Evolutionary conservation across 2,113 vertebrate genomes (phyloP).

Genomic region (Apistogramma diplotaenia): DNA sequence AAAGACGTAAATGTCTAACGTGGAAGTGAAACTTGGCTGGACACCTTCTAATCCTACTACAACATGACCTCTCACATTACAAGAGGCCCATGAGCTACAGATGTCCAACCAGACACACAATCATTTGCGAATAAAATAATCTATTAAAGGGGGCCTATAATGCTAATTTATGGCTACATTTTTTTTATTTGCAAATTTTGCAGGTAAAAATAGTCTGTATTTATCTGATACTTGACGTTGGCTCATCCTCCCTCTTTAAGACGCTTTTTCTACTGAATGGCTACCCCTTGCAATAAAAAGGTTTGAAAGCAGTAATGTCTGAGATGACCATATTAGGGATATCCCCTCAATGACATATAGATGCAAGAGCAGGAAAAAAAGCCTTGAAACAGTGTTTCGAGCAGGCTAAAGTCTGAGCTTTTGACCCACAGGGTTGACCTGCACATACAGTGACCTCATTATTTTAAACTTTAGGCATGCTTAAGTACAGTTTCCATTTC

Average conservation of each 20-base stretch:
- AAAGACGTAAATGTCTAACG: conserved; percentile 21
- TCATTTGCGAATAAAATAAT: neutral
- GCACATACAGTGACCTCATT: no score
- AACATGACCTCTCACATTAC: conserved; percentile 17
- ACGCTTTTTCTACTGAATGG: neutral
- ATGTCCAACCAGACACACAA: neutral
- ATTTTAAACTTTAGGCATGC: no score
- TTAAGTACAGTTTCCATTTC: no score
- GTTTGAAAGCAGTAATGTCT: no score
- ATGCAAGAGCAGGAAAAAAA: no score
- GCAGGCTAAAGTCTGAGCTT: no score
- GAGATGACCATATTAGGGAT: no score
- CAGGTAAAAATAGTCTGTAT: neutral
- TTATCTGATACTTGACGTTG: neutral
- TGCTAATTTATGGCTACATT: neutral
- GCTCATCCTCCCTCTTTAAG: neutral
- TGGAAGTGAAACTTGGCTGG: conserved; percentile 6
- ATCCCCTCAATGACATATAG: no score
- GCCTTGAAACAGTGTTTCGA: no score
- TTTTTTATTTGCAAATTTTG: no score
- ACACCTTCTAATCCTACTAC: conserved; percentile 27
- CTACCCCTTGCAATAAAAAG: neutral
- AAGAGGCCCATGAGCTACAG: neutral
- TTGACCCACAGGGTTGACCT: no score
- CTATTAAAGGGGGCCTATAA: neutral